Base-by-base conservation (phyloP, 2,113 vertebrate species). In the Cololabis saira region DNA sequence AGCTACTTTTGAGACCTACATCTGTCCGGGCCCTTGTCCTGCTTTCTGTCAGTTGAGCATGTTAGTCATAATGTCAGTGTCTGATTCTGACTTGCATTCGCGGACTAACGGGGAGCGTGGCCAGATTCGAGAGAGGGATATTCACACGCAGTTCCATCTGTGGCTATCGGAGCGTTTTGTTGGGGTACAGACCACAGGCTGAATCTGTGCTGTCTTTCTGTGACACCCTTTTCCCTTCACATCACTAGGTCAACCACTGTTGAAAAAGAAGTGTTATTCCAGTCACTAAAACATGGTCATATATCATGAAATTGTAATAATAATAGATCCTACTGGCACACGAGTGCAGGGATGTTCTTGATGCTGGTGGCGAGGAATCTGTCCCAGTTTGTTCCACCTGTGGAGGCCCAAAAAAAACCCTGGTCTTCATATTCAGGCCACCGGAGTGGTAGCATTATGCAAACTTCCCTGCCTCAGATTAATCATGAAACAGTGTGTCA, bases 81-180 rank as follows among this genome's bases (percentile, higher is more conserved):
- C 44, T 49, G 30, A 24, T 17, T 55, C 60, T 74, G 74, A 82
- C 61, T 74, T 64, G 47, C 64, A 56, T 56, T 74, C 57, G 59
- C 55, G 56, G 57, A 21, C 47, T 67, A 43, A 54, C 63, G 51
- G 67, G 51, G 63, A 81, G 41, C 53, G 45, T 44, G 18, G 51
- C 63, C 41, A 65, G 54, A 55, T 64, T 57, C 56, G 15, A 19
- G 22, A 17, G 45, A 33, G 1, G 33, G 27, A 44, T 56, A 44
- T 42, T 55, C 63, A 61, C 16, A 44, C 49, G 33, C 67, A 67
- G 49, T 48, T 71, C 33, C 49, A 54, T 55, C 48, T 67, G 22
- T 57, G 56, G 16, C 57, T 70, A 13, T 45, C 49, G 33, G 50
- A 65, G 33, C 61, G n/a, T 62, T 67, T 58, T 42, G 27, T 19